A percentile compares a stretch with the other conserved stretches of the same genome.
Evolutionary conservation across 2,888 invertebrate species (phyloP).

Genomic region (Anaspis maculata): DNA sequence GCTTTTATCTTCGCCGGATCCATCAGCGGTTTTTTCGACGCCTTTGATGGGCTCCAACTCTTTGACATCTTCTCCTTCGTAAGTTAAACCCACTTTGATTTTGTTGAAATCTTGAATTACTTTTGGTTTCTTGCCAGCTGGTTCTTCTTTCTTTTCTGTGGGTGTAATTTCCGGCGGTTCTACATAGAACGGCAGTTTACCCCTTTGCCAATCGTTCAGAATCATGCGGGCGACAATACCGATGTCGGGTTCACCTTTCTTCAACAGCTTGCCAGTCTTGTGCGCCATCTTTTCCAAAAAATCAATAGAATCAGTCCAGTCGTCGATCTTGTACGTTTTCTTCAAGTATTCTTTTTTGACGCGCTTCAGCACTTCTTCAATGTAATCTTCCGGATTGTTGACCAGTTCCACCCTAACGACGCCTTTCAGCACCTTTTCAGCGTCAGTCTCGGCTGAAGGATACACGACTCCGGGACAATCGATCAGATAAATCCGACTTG

Average conservation of each 20-base stretch:
- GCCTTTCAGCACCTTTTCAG: constrained; percentile 91
- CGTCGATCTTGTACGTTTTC: constrained; percentile 81
- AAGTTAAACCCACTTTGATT: constrained; percentile 56
- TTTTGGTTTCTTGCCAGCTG: constrained; percentile 46
- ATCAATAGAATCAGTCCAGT: constrained; percentile 74
- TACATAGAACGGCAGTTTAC: constrained; percentile 91
- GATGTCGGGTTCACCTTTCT: constrained; percentile 95
- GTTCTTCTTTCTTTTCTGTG: constrained; percentile 34
- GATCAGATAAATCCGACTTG: constrained; percentile 93
- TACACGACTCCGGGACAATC: constrained; percentile 99
- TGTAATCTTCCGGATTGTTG: constrained; percentile 91
- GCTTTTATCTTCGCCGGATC: constrained; percentile 26
- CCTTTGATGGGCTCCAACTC: constrained; percentile 45
- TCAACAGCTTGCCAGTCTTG: constrained; percentile 81
- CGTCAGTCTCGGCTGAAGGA: constrained; percentile 91
- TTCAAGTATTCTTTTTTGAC: constrained; percentile 82
- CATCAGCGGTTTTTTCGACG: constrained; percentile 14
- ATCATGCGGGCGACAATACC: constrained; percentile 86
- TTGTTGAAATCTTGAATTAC: constrained; percentile 76
- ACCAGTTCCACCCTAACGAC: constrained; percentile 95
- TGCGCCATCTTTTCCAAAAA: constrained; percentile 88
- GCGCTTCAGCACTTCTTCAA: constrained; percentile 74
- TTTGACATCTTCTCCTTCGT: constrained; percentile 48
- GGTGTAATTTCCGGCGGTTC: constrained; percentile 64
- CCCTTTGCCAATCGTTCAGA: constrained; percentile 97